phyloP scores from a whole-genome alignment of 2,888 invertebrate species.

The Cantharis lateralis region DNA sequence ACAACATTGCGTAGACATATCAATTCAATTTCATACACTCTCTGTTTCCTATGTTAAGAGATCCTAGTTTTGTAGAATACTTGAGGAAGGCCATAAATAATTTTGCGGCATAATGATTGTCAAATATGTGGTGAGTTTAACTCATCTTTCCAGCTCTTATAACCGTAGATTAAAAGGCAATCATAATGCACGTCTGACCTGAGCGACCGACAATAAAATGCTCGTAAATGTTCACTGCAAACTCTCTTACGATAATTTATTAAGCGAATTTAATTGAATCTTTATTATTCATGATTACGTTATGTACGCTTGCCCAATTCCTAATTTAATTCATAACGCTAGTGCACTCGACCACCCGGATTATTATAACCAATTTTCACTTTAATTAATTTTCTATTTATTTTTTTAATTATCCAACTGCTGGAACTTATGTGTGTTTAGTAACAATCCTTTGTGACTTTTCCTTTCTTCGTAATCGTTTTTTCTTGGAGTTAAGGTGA shows the following conservation, averaged over 20 bases:
- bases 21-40: conserved; percentile 49
- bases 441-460: neutral
- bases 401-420: neutral
- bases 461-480: neutral
- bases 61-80: conserved; percentile 29
- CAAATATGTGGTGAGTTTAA: conserved; percentile 35
- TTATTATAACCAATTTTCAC: neutral
- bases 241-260: conserved; percentile 43
- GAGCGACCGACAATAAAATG: conserved; percentile 36
- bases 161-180: conserved; percentile 11
- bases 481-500: neutral
- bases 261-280: conserved; percentile 43
- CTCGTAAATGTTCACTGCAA: conserved; percentile 37
- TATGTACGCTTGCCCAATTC: conserved; percentile 13
- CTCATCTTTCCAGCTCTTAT: conserved; percentile 24
- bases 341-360: conserved; percentile 4
- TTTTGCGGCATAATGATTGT: conserved; percentile 32
- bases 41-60: conserved; percentile 10
- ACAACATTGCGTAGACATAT: conserved; percentile 44
- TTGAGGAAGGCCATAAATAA: conserved; percentile 32
- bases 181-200: conserved; percentile 31
- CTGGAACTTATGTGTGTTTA: neutral
- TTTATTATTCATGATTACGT: conserved; percentile 45
- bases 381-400: neutral
- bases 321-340: conserved; percentile 19